A percentile compares a stretch with the other conserved stretches of the same genome.
Evolutionary conservation across 2,888 invertebrate species (phyloP).

Genomic region (Drosophila leonis): DNA sequence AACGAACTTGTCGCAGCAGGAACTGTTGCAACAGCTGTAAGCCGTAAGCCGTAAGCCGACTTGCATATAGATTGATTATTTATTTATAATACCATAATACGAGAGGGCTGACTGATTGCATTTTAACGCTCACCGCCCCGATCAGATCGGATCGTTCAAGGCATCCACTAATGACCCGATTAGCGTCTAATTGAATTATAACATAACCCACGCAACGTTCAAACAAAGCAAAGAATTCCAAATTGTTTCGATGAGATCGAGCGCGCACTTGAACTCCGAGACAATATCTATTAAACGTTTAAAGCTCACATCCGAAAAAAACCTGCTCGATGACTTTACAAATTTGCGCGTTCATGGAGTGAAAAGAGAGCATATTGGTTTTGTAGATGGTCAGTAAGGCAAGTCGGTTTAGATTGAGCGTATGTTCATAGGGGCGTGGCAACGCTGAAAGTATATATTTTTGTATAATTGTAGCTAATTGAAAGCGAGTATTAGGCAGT

Average conservation of each 20-base stretch:
- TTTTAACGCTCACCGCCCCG: conserved; percentile 38
- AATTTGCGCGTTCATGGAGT: conserved; percentile 3
- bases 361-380: background rate
- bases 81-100: conserved; percentile 38
- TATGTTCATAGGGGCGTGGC: background rate
- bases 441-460: background rate
- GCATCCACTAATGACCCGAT: conserved; percentile 65
- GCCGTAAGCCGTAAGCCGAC: conserved; percentile 65
- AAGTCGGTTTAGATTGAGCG: background rate
- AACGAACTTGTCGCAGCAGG: conserved; percentile 77
- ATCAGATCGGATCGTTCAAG: conserved; percentile 24
- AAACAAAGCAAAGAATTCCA: conserved; percentile 41
- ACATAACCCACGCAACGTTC: conserved; percentile 54
- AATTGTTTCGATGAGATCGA: conserved; percentile 43
- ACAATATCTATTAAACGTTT: conserved; percentile 25
- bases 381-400: background rate
- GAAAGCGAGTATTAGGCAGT: background rate
- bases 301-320: conserved; percentile 25
- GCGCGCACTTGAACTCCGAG: conserved; percentile 63
- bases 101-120: conserved; percentile 62
- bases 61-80: conserved; percentile 78
- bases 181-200: conserved; percentile 73
- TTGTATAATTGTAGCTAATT: background rate
- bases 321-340: conserved; percentile 45
- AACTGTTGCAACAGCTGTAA: conserved; percentile 69